These are phyloP conservation scores for Aleiodes testaceus DNA, from an alignment of 2,888 invertebrate genomes.

Conservation along the genomic window DNA sequence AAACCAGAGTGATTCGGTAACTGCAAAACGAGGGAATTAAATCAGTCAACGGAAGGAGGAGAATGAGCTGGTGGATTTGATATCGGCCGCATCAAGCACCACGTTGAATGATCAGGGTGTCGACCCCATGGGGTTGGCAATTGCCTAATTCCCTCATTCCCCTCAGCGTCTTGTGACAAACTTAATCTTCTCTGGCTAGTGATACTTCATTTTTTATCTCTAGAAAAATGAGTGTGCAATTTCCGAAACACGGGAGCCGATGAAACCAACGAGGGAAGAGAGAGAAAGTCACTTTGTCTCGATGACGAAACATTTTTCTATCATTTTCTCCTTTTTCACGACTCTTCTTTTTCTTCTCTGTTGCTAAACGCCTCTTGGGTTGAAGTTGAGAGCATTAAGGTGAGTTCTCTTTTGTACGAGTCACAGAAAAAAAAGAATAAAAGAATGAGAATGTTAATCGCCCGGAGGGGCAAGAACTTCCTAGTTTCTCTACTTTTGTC, in stretches of 20 bases:
- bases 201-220: neutral
- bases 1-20: slow-evolving; percentile 8
- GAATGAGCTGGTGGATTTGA: slow-evolving; percentile 24
- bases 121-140: slow-evolving; percentile 23
- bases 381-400: slow-evolving; percentile 15
- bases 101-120: slow-evolving; percentile 40
- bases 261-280: slow-evolving; percentile 38
- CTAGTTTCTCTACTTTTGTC: slow-evolving; percentile 33
- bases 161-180: slow-evolving; percentile 31
- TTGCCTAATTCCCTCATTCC: slow-evolving; percentile 36
- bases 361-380: neutral
- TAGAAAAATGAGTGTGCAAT: slow-evolving; percentile 46
- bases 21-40: slow-evolving; percentile 21
- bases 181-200: slow-evolving; percentile 30
- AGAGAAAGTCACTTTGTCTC: too few relatives aligned
- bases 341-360: neutral
- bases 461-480: slow-evolving; percentile 14
- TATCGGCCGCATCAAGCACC: slow-evolving; percentile 17
- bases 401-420: slow-evolving; percentile 6
- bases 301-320: neutral
- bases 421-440: neutral
- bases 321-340: too few relatives aligned
- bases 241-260: slow-evolving; percentile 40
- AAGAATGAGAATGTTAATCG: slow-evolving; percentile 35
- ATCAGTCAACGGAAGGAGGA: neutral